These are phyloP conservation scores for Nomia melanderi DNA, from an alignment of 1,140 invertebrate species.

Conservation along the genomic window DNA sequence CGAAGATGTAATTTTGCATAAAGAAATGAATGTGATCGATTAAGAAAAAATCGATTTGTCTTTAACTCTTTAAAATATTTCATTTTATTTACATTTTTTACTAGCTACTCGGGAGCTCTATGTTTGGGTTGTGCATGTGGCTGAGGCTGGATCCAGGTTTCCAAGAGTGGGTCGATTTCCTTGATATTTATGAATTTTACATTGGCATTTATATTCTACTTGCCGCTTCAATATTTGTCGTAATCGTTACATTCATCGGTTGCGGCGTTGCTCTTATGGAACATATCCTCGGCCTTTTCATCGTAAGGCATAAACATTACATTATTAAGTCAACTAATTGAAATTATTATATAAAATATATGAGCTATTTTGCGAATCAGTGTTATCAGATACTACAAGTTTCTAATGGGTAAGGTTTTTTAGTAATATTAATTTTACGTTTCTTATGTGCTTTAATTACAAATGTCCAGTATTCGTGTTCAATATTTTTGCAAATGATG, in stretches of 20 bases:
- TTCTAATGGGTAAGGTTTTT: no score
- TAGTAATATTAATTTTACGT: no score
- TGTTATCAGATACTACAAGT: no score
- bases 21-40: no score
- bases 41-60: no score
- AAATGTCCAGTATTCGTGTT: no score
- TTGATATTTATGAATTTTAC: conserved; percentile 89
- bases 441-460: no score
- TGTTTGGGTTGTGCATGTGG: conserved; percentile 91
- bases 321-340: neutral
- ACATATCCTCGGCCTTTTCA: conserved; percentile 82
- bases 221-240: conserved; percentile 85
- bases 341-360: no score
- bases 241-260: conserved; percentile 88
- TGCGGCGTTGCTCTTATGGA: conserved; percentile 88
- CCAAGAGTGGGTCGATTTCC: conserved; percentile 88
- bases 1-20: no score
- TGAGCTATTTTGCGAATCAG: no score
- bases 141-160: conserved; percentile 89
- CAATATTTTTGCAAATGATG: no score
- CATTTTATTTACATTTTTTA: conserved; percentile 63
- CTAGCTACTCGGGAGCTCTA: conserved; percentile 87
- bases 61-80: no score
- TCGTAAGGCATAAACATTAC: conserved; percentile 81
- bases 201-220: conserved; percentile 91